Evolutionary conservation across 2,888 invertebrate genomes (phyloP).

Genomic region (Sipunculus nudus): DNA sequence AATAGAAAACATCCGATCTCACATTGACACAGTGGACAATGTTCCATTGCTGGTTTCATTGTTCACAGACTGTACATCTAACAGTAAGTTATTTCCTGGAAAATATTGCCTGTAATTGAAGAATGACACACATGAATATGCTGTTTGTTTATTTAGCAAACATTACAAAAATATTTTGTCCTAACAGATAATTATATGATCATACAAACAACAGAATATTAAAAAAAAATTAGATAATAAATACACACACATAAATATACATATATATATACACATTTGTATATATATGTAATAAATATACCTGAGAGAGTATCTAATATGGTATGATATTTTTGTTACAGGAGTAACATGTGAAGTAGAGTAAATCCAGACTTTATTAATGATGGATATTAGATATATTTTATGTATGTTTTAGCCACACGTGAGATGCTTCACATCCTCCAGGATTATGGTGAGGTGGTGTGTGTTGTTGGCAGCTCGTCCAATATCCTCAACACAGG

Average conservation of each 20-base stretch:
- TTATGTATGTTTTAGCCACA: slow-evolving; percentile 72
- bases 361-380: neutral
- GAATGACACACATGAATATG: no score
- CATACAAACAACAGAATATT: no score
- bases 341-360: no score
- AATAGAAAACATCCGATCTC: slow-evolving; percentile 95
- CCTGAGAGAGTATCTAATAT: no score
- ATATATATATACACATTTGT: no score
- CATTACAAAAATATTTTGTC: no score
- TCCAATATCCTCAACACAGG: slow-evolving; percentile 90
- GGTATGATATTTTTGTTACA: no score
- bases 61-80: slow-evolving; percentile 96
- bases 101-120: slow-evolving; percentile 2
- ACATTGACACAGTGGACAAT: slow-evolving; percentile 94
- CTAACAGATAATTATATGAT: no score
- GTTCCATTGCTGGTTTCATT: slow-evolving; percentile 95
- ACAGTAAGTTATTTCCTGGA: slow-evolving; percentile 65
- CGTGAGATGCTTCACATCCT: slow-evolving; percentile 89
- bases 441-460: slow-evolving; percentile 96
- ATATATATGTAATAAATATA: no score
- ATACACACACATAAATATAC: no score
- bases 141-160: no score
- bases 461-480: slow-evolving; percentile 89
- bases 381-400: neutral
- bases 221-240: no score